Evolutionary conservation across 2,888 invertebrate genomes (phyloP), one percentile per base, ranked within the genome.

Genomic region (Laothoe populi): DNA sequence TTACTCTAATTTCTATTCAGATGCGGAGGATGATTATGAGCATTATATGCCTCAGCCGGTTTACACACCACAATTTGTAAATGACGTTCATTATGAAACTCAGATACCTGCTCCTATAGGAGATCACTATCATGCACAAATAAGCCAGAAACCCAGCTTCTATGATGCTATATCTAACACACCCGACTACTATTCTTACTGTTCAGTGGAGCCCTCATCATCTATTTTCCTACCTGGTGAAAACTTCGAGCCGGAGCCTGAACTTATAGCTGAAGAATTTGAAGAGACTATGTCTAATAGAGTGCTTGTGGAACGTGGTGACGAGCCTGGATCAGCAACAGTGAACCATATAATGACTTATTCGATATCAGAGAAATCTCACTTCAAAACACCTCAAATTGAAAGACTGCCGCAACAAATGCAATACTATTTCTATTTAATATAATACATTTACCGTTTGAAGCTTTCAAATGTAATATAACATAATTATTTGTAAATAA

Each of bases 261-360:
- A 88, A 63, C 65, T 92, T 35, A 79, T 87, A 10, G 90, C 84
- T 1, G 91, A 92, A 66, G 91, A 90, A 64, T 83, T 82, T 44
- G 92, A 92, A 70, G 92, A 92, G 64, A 87, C 86, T 0, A 72
- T 92, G 1, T 81, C 87, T 2, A 90, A 90, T 11, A 90, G 83
- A 70, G 78, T 90, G n/a, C 73, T 80, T 23, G 82, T 92, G 0
- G 86, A 88, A 23, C 82, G 83, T 4, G 90, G 88, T 0, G 85
- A 85, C 0, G 87, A 88, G 24, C 87, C 87, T 0, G 92, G 90
- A 0, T 71, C 85, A 0, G 79, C 88, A 0, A 86, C 88, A 7
- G 88, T 92, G 0, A 89, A 90, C 64, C 92, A 92, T 59, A 83
- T 92, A 0, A 92, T 83, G 75, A 88, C 87, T 0, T 92, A 92